Percentiles rank a stretch among this genome's conserved stretches.
These are phyloP conservation scores for Thamnophis elegans DNA, from an alignment of 2,797 vertebrate genomes.

Conservation along the genomic window DNA sequence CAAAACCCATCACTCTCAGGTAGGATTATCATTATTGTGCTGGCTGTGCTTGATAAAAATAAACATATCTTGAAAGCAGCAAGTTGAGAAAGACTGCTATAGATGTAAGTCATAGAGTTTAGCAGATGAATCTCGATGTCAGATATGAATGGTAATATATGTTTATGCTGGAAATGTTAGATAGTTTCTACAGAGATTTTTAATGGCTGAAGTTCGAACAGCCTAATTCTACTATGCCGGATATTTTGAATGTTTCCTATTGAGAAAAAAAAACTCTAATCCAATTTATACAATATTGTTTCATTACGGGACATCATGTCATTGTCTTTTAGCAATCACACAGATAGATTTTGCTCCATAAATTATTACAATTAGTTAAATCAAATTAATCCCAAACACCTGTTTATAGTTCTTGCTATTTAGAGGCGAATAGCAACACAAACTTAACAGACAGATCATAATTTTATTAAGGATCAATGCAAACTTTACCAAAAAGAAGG, in stretches of 20 bases:
- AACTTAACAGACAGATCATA: neutral
- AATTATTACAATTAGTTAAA: neutral
- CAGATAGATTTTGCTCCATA: accelerated
- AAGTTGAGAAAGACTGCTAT: neutral
- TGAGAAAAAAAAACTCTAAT: neutral
- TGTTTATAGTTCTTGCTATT: neutral
- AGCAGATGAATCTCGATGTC: neutral
- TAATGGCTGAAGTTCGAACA: neutral
- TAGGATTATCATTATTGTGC: neutral
- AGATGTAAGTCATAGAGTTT: neutral
- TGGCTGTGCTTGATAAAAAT: neutral
- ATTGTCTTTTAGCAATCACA: neutral
- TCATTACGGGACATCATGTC: neutral
- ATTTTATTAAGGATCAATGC: neutral
- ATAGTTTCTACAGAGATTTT: neutral
- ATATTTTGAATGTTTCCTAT: neutral
- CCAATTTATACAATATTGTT: neutral
- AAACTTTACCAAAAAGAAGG: neutral
- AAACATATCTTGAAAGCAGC: neutral
- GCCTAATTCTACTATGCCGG: neutral
- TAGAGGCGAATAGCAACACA: neutral
- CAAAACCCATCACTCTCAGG: neutral
- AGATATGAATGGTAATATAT: neutral
- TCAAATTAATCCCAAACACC: neutral
- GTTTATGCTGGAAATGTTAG: neutral